A percentile compares a stretch with the other conserved stretches of the same genome.
Evolutionary conservation across 2,888 invertebrate genomes (phyloP).

Genomic region (Cinara cedri): DNA sequence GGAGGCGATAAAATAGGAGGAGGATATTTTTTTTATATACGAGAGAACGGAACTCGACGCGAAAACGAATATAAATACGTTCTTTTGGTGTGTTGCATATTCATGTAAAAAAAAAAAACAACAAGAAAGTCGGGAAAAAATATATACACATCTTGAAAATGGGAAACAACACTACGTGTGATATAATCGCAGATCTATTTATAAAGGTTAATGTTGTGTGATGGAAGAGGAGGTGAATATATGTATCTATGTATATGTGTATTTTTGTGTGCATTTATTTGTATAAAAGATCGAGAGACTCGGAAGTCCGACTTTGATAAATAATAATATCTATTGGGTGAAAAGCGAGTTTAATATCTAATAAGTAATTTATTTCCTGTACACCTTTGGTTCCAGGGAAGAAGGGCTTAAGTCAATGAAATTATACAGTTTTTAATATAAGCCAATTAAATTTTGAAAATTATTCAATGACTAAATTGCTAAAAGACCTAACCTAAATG

Average conservation of each 20-base stretch:
- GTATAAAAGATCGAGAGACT: no score
- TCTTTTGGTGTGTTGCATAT: slow-evolving; percentile 18
- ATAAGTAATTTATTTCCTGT: no score
- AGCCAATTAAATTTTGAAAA: no score
- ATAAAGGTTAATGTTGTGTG: slow-evolving; percentile 10
- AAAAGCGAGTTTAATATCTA: background rate
- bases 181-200: slow-evolving; percentile 40
- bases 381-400: no score
- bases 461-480: no score
- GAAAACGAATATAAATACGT: slow-evolving; percentile 41
- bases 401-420: no score
- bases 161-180: slow-evolving; percentile 39
- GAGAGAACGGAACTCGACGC: slow-evolving; percentile 2
- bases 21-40: background rate
- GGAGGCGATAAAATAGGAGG: slow-evolving; percentile 36
- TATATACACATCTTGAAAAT: background rate
- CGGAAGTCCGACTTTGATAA: no score
- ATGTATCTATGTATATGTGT: background rate
- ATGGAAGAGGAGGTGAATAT: no score
- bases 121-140: slow-evolving; percentile 15
- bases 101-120: slow-evolving; percentile 18
- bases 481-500: no score
- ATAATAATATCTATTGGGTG: background rate
- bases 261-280: background rate
- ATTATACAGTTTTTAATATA: no score